Conservation (phyloP, 2,888 invertebrate genomes). For the Drosophila merina region DNA sequence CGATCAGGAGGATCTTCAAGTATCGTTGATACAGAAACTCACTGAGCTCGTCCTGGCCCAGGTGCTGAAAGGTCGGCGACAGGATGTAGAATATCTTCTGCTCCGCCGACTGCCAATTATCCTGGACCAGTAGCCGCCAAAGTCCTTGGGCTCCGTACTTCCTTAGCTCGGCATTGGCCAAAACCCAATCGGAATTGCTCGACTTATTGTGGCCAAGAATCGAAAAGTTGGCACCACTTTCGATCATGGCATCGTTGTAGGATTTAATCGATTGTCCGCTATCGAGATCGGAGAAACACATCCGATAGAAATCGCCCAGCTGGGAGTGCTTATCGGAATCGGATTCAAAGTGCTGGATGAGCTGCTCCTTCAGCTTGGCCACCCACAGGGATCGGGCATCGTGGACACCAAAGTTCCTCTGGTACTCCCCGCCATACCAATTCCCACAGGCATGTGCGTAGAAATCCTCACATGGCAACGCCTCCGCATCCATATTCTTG, state of each 20-base stretch:
- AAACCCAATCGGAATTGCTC: constrained; percentile 66
- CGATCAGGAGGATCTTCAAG: constrained; percentile 76
- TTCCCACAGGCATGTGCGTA: constrained; percentile 94
- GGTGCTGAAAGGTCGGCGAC: constrained; percentile 66
- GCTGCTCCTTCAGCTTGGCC: constrained; percentile 65
- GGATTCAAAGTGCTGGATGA: constrained; percentile 64
- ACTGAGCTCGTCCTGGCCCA: constrained; percentile 55
- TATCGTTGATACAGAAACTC: constrained; percentile 77
- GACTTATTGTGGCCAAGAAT: constrained; percentile 56
- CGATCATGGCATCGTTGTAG: constrained; percentile 63
- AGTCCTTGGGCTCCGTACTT: constrained; percentile 74
- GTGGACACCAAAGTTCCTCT: constrained; percentile 63
- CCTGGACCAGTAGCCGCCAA: constrained; percentile 70
- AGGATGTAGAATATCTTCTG: constrained; percentile 76
- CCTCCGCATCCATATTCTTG: constrained; percentile 70
- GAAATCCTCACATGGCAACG: constrained; percentile 92
- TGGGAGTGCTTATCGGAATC: neutral
- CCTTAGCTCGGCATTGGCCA: constrained; percentile 72
- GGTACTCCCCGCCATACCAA: constrained; percentile 85
- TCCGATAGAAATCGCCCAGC: constrained; percentile 59
- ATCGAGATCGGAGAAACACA: constrained; percentile 55
- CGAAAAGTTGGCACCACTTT: constrained; percentile 67
- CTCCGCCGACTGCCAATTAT: constrained; percentile 80
- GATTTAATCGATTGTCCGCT: constrained; percentile 53
- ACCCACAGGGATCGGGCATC: constrained; percentile 67